Percentiles rank a stretch among this genome's conserved stretches.
Conservation (phyloP, 1,140 invertebrate genomes). For the Chironomus tepperi region DNA sequence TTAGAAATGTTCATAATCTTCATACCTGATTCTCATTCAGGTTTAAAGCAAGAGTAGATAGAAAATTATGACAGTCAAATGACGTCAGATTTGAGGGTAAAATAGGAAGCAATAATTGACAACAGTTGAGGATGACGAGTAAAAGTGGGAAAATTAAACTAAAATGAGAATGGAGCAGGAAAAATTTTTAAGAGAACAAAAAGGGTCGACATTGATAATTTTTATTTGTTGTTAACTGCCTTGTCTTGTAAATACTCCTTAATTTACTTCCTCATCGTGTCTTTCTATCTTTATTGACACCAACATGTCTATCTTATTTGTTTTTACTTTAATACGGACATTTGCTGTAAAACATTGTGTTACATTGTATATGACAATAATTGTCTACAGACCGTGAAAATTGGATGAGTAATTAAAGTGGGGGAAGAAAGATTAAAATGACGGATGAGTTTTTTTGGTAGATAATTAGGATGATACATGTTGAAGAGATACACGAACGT, state of each 20-base stretch:
- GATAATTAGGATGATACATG: not conserved
- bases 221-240: not conserved
- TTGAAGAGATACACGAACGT: not conserved
- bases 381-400: not conserved
- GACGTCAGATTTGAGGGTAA: not conserved
- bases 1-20: too few relatives aligned
- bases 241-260: constrained; percentile 3
- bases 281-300: not conserved
- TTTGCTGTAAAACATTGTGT: not conserved
- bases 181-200: not conserved
- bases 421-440: not conserved
- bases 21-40: too few relatives aligned
- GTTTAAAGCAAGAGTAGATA: not conserved
- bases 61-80: not conserved
- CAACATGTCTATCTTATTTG: not conserved
- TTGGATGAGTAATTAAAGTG: not conserved
- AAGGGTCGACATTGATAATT: not conserved
- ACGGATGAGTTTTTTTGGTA: not conserved
- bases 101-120: not conserved
- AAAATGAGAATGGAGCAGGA: too few relatives aligned
- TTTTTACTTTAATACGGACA: not conserved
- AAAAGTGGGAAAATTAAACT: too few relatives aligned
- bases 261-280: not conserved
- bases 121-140: not conserved
- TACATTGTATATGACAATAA: too few relatives aligned